Base-by-base conservation (phyloP, 2,113 vertebrate species). In the Sclerurus mexicanus region DNA sequence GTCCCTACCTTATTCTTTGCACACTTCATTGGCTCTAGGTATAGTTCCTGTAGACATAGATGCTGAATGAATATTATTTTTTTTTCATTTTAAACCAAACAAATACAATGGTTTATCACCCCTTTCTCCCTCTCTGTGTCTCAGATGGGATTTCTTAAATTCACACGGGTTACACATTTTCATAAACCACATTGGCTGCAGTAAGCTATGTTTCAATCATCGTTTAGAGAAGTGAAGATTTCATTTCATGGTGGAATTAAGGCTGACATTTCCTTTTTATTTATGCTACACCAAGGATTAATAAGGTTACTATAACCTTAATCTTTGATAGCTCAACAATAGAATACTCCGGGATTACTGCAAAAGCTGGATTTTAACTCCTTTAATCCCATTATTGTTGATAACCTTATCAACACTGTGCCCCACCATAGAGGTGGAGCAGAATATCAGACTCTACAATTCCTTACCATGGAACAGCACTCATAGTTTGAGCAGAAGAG, bases 271-370 rank as follows among this genome's bases (percentile, higher is more conserved):
- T 98, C 86, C 79, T 94, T 90, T 97, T 97, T 95, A 89, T 97
- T 98, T 97, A 96, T 68, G 88, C 84, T 94, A 93, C 86, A 93
- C 2, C 19, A 96, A 97, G 96, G 96, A 96, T 97, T 97, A 98
- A 97, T 98, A 97, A 97, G 97, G 96, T 97, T 97, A 96, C 83
- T 89, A 76, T 96, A 97, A 97, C 94, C 96, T 97, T 97, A 90
- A 96, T 97, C 97, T 98, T 97, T 94, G 96, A 96, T 75, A 76
- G 95, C 78, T 95, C 93, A 85, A 96, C 87, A 39, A 96, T 87
- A 66, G 93, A 93, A 74, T 86, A 91, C 79, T 89, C 94, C 0
- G 4, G 96, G 94, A 97, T 91, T 85, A 94, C 91, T 62, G 75
- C 92, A 96, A 97, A 89, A 97, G 79, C 59, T 95, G 94, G 85